Percentiles rank a stretch among this genome's conserved stretches.
Evolutionary conservation across 2,888 invertebrate species (phyloP).

Genomic region (Aphidoletes aphidimyza): DNA sequence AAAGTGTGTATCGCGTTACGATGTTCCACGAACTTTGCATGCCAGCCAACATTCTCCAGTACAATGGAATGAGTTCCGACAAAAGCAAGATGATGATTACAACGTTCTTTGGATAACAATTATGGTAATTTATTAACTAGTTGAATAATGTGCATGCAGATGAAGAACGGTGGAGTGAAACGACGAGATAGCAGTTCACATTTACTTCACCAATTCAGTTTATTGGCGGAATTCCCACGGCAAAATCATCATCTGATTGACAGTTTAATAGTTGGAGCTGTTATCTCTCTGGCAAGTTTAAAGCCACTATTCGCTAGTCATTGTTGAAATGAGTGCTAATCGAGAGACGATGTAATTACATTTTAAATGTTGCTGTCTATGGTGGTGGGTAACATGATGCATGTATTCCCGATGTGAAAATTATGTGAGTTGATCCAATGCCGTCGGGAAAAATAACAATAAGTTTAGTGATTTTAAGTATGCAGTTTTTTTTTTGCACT

Average conservation of each 20-base stretch:
- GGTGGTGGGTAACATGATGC: background rate
- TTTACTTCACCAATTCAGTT: background rate
- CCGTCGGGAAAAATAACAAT: slow-evolving; percentile 40
- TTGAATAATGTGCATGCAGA: slow-evolving; percentile 43
- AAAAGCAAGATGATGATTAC: slow-evolving; percentile 47
- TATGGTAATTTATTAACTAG: slow-evolving; percentile 54
- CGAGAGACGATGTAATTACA: background rate
- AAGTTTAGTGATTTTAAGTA: background rate
- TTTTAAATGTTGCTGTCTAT: background rate
- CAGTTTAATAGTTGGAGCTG: slow-evolving; percentile 43
- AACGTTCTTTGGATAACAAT: slow-evolving; percentile 50
- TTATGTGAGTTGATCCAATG: background rate
- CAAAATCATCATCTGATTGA: slow-evolving; percentile 43
- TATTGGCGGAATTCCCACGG: slow-evolving; percentile 5
- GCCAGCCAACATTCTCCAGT: background rate
- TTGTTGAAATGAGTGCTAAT: too few species aligned
- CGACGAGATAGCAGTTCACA: background rate
- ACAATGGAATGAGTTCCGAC: background rate
- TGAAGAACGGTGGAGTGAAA: background rate
- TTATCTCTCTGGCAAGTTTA: background rate
- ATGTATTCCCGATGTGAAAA: background rate
- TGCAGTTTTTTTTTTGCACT: background rate
- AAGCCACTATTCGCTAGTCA: background rate
- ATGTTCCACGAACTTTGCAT: background rate
- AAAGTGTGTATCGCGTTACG: slow-evolving; percentile 54